phyloP scores from a whole-genome alignment of 2,113 vertebrate genomes.

The Rousettus leschenaultii region DNA sequence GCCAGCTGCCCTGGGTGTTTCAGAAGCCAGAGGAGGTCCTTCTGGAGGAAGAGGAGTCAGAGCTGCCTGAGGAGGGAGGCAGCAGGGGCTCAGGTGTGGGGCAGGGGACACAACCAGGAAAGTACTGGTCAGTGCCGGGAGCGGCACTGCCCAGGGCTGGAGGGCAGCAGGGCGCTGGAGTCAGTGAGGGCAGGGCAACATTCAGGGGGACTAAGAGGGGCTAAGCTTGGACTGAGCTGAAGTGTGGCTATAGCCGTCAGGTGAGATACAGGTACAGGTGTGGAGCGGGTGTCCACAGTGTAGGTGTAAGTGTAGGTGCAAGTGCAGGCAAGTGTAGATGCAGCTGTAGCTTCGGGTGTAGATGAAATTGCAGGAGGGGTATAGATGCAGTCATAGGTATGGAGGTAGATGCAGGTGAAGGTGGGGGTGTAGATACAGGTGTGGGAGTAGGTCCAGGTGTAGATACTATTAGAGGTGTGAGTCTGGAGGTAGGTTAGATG shows the following conservation, averaged over 20 bases:
- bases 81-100: background rate
- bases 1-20: background rate
- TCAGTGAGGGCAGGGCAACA: background rate
- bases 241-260: background rate
- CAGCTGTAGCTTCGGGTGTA: background rate
- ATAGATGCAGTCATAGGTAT: background rate
- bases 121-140: background rate
- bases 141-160: background rate
- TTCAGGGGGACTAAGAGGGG: background rate
- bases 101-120: too few species aligned
- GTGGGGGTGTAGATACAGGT: background rate
- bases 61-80: background rate
- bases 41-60: background rate
- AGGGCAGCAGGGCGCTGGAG: background rate
- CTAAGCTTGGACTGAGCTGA: background rate
- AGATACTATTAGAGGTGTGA: too few species aligned
- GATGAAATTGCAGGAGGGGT: background rate
- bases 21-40: background rate
- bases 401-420: too few species aligned
- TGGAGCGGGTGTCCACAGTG: too few species aligned
- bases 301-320: too few species aligned
- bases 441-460: background rate
- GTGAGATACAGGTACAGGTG: too few species aligned
- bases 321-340: too few species aligned
- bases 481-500: background rate